Evolutionary conservation across 2,797 vertebrate genomes (phyloP).

Genomic region (Bryconaethiops microstoma): DNA sequence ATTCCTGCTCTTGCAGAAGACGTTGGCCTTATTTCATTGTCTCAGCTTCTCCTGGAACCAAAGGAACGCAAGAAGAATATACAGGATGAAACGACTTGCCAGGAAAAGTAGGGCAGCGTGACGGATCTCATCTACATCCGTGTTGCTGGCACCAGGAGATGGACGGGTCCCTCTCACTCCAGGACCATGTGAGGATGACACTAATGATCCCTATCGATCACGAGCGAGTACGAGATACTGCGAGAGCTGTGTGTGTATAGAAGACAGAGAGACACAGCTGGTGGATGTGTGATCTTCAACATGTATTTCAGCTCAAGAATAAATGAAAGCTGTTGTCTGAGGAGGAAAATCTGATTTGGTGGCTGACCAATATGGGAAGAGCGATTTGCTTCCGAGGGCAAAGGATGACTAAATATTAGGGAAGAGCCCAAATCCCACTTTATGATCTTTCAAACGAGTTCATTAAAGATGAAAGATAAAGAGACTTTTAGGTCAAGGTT

Average conservation of each 20-base stretch:
- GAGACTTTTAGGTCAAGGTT: conserved; percentile 14
- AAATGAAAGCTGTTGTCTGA: not conserved
- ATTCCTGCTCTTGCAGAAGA: not conserved
- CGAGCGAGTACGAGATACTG: conserved; percentile 26
- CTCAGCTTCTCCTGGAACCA: conserved; percentile 16
- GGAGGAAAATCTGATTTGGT: not conserved
- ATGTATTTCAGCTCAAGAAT: not conserved
- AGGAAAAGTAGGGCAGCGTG: conserved; percentile 53
- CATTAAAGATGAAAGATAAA: conserved; percentile 2
- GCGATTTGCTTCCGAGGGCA: not conserved
- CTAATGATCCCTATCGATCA: conserved; percentile 64
- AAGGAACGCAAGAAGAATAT: conserved; percentile 25
- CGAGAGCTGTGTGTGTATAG: not conserved
- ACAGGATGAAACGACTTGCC: conserved; percentile 46
- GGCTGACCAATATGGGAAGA: not conserved
- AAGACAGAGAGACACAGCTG: not conserved
- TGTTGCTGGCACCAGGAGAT: conserved; percentile 31
- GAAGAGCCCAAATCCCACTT: not conserved
- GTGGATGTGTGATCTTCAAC: not conserved
- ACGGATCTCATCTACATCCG: conserved; percentile 53
- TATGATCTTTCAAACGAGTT: not conserved
- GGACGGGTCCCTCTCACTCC: conserved; percentile 27
- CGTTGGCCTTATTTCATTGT: conserved; percentile 37
- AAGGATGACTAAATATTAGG: conserved; percentile 4
- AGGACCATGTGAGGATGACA: conserved; percentile 53